Conservation (phyloP, 2,888 invertebrate genomes). For the Rhopalosiphum nymphaeae region DNA sequence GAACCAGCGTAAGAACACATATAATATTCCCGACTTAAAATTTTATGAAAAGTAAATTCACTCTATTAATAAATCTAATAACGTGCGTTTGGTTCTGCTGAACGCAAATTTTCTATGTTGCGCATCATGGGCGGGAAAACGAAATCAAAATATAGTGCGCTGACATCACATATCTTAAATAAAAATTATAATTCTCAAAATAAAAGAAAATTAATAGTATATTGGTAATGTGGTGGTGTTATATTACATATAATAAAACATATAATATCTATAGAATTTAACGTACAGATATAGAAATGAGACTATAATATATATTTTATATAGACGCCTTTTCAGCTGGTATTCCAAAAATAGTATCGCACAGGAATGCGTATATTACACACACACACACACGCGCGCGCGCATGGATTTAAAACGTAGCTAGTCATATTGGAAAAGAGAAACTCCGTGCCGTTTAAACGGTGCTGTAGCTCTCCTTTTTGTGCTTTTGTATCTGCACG, state of each 20-base stretch:
- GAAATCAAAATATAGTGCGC: not conserved
- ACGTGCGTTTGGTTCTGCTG: not conserved
- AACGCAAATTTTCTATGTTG: too few relatives aligned
- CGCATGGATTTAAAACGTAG: not conserved
- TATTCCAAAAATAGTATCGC: not conserved
- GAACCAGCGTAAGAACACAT: not conserved
- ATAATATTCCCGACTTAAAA: not conserved
- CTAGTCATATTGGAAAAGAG: not conserved
- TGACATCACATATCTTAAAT: not conserved
- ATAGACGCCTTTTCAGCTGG: not conserved
- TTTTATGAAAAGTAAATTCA: not conserved
- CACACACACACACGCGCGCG: not conserved
- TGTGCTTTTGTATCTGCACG: not conserved
- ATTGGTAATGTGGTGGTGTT: not conserved
- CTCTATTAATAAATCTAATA: not conserved
- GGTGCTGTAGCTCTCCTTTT: not conserved
- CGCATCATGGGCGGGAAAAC: not conserved
- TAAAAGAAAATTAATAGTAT: not conserved
- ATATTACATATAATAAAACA: not conserved
- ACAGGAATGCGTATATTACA: conserved; percentile 1
- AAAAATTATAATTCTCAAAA: not conserved
- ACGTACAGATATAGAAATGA: not conserved
- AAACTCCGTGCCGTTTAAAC: not conserved
- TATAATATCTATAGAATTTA: not conserved
- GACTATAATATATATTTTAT: not conserved